A percentile compares a stretch with the other conserved stretches of the same genome.
phyloP scores from a whole-genome alignment of 2,888 invertebrate genomes.

The Shargacucullia verbasci region DNA sequence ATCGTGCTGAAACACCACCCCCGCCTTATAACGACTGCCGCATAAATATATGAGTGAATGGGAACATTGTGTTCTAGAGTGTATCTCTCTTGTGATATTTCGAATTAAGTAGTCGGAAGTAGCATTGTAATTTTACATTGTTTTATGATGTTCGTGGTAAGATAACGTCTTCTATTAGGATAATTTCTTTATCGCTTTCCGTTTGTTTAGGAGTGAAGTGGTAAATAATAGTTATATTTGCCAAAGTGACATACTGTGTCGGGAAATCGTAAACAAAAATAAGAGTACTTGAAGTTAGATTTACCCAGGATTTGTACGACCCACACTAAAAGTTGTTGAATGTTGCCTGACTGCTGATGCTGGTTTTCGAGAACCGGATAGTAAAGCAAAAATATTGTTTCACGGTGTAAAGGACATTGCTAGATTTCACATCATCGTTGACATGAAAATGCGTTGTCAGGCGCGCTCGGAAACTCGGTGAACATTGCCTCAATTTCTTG shows the following conservation, averaged over 20 bases:
- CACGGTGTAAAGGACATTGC: too few relatives aligned
- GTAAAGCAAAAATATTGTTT: too few relatives aligned
- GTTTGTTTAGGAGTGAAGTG: background rate
- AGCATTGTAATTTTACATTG: slow-evolving; percentile 11
- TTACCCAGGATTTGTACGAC: too few relatives aligned
- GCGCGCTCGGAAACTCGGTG: too few relatives aligned
- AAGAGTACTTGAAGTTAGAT: too few relatives aligned
- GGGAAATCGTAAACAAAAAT: too few relatives aligned
- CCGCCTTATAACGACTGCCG: slow-evolving; percentile 84
- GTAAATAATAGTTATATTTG: slow-evolving; percentile 7
- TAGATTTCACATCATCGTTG: too few relatives aligned
- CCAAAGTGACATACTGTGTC: background rate
- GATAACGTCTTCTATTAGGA: background rate
- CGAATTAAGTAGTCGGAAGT: slow-evolving; percentile 21
- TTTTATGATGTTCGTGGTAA: slow-evolving; percentile 7
- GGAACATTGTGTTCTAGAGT: background rate
- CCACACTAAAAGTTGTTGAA: too few relatives aligned
- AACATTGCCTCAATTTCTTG: too few relatives aligned
- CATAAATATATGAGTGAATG: slow-evolving; percentile 63
- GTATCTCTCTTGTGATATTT: slow-evolving; percentile 50
- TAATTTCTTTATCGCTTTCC: background rate
- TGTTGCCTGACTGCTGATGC: too few relatives aligned
- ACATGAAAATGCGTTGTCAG: too few relatives aligned
- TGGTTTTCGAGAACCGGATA: too few relatives aligned
- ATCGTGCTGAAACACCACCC: slow-evolving; percentile 82